Percentiles rank a stretch among this genome's conserved stretches.
phyloP scores from a whole-genome alignment of 2,888 invertebrate species.

The Nomada fabriciana region DNA sequence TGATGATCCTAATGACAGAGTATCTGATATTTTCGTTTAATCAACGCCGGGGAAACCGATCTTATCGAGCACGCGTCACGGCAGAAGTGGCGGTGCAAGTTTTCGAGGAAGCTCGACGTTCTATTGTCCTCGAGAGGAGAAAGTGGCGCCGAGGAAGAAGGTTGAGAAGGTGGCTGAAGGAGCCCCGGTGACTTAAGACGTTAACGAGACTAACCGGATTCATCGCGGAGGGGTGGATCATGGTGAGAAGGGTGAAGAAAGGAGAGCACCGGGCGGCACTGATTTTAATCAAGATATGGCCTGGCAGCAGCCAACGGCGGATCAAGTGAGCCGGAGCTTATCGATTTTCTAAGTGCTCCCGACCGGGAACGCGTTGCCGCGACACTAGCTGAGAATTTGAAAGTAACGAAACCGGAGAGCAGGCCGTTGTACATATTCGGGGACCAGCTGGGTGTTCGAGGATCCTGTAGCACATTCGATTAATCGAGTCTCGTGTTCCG shows the following conservation, averaged over 20 bases:
- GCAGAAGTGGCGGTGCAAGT: slow-evolving; percentile 47
- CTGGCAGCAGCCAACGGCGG: slow-evolving; percentile 80
- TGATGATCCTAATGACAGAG: slow-evolving; percentile 21
- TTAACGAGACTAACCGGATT: slow-evolving; percentile 83
- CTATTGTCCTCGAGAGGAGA: slow-evolving; percentile 59
- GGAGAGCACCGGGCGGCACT: slow-evolving; percentile 76
- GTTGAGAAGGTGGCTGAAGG: slow-evolving; percentile 23
- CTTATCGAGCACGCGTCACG: slow-evolving; percentile 48
- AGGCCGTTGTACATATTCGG: not conserved
- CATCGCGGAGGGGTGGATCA: slow-evolving; percentile 69
- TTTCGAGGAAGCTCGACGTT: slow-evolving; percentile 43
- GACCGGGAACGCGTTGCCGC: slow-evolving; percentile 59
- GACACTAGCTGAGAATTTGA: slow-evolving; percentile 69
- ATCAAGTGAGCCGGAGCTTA: slow-evolving; percentile 82
- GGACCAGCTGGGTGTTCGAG: slow-evolving; percentile 24
- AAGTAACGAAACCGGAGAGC: slow-evolving; percentile 53
- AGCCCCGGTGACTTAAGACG: slow-evolving; percentile 77
- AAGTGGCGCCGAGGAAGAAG: slow-evolving; percentile 40
- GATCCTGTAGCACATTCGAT: slow-evolving; percentile 37
- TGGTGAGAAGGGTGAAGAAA: slow-evolving; percentile 60
- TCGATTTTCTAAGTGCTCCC: slow-evolving; percentile 83
- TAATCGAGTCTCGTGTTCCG: not conserved
- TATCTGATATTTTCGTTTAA: slow-evolving; percentile 25
- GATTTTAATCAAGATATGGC: slow-evolving; percentile 85
- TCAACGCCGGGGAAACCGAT: slow-evolving; percentile 10